A percentile compares a stretch with the other conserved stretches of the same genome.
Evolutionary conservation across 2,888 invertebrate species (phyloP).

Genomic region (Phytoseiulus persimilis): DNA sequence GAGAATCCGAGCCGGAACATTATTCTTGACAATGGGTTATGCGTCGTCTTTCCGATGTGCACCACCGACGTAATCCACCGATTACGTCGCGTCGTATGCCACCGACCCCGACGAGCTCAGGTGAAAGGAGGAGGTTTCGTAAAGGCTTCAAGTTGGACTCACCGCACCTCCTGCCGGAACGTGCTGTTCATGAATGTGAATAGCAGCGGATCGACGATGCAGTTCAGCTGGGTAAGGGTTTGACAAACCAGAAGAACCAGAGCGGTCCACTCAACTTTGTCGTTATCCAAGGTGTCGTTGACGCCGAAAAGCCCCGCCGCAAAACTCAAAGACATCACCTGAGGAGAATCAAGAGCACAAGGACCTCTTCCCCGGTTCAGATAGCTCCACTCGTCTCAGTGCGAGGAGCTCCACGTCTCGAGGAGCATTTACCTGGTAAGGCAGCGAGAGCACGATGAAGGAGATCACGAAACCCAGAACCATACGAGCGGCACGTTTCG

Average conservation of each 20-base stretch:
- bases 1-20: background rate
- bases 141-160: background rate
- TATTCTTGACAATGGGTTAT: background rate
- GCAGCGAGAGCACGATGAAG: conserved; percentile 20
- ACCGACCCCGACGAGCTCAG: background rate
- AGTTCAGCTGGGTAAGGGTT: conserved; percentile 6
- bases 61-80: background rate
- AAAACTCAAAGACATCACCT: conserved; percentile 23
- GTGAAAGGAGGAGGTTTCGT: background rate
- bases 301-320: background rate
- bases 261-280: background rate
- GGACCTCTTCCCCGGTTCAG: no score
- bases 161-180: conserved; percentile 16
- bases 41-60: background rate
- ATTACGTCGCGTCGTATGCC: background rate
- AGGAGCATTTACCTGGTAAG: background rate
- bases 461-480: conserved; percentile 28
- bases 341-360: no score
- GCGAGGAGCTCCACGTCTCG: no score
- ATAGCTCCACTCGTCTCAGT: no score
- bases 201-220: conserved; percentile 10
- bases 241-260: background rate
- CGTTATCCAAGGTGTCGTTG: background rate
- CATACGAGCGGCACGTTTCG: conserved; percentile 18
- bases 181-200: conserved; percentile 27